Conservation (phyloP, 2,888 invertebrate genomes). For the Parnassius orleans region DNA sequence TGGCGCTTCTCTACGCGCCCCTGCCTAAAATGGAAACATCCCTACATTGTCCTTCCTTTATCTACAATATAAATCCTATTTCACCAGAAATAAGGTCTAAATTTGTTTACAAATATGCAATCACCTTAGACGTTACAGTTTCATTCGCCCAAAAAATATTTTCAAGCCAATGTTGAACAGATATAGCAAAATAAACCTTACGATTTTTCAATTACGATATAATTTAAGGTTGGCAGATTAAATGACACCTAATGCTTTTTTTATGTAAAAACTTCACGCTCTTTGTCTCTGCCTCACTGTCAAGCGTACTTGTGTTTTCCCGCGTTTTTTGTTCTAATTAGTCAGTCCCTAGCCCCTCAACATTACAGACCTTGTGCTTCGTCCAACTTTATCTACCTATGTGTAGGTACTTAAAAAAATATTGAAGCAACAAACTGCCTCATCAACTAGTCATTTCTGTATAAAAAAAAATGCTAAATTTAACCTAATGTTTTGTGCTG, state of each 20-base stretch:
- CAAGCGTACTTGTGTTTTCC: slow-evolving; percentile 79
- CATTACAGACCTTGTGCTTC: slow-evolving; percentile 50
- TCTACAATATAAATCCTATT: slow-evolving; percentile 5
- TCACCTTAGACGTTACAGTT: slow-evolving; percentile 40
- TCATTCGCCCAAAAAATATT: slow-evolving; percentile 48
- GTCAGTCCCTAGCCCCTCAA: slow-evolving; percentile 65
- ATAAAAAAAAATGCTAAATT: background rate
- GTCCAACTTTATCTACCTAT: slow-evolving; percentile 27
- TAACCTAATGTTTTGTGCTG: no score
- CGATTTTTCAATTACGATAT: slow-evolving; percentile 19
- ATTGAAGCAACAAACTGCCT: slow-evolving; percentile 16
- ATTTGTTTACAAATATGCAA: slow-evolving; percentile 30
- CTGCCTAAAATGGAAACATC: slow-evolving; percentile 39
- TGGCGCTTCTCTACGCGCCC: slow-evolving; percentile 77
- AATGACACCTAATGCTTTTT: slow-evolving; percentile 49
- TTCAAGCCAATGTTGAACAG: slow-evolving; percentile 50
- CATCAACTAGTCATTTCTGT: slow-evolving; percentile 1
- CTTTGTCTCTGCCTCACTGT: slow-evolving; percentile 79
- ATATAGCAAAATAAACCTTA: slow-evolving; percentile 48
- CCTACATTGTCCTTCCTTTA: slow-evolving; percentile 28
- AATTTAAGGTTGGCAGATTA: background rate
- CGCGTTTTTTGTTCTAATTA: slow-evolving; percentile 81
- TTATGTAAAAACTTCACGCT: slow-evolving; percentile 53
- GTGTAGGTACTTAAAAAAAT: slow-evolving; percentile 10
- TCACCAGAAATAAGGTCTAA: slow-evolving; percentile 29